Evolutionary conservation across 2,797 vertebrate genomes (phyloP).

Genomic region (Hippoglossus hippoglossus): DNA sequence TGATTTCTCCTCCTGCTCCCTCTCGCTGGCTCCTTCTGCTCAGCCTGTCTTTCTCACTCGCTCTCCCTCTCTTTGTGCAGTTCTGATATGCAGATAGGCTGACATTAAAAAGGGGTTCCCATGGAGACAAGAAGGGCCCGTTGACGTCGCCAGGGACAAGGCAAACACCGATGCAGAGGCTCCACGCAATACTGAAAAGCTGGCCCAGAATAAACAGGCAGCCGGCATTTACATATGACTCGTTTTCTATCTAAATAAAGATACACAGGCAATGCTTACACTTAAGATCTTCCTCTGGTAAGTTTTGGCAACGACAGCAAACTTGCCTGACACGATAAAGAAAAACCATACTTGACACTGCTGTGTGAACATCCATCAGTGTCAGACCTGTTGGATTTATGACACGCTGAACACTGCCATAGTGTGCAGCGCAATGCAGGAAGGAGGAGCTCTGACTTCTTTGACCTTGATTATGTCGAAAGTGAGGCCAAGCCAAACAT

Average conservation of each 20-base stretch:
- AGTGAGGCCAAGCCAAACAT: conserved; percentile 49
- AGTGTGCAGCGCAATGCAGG: conserved; percentile 10
- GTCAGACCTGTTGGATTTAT: conserved; percentile 49
- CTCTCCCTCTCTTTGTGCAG: conserved; percentile 73
- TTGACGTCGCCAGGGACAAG: conserved; percentile 79
- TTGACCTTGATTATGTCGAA: conserved; percentile 49
- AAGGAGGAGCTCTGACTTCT: conserved; percentile 37
- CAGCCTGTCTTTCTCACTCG: conserved; percentile 58
- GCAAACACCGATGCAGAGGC: conserved; percentile 72
- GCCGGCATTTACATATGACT: conserved; percentile 75
- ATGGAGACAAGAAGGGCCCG: conserved; percentile 83
- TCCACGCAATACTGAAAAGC: conserved; percentile 68
- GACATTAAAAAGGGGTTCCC: conserved; percentile 88
- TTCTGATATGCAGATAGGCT: conserved; percentile 87
- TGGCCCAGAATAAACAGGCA: conserved; percentile 73
- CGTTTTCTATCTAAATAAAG: conserved; percentile 68
- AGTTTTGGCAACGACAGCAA: conserved; percentile 55
- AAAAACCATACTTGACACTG: conserved; percentile 11
- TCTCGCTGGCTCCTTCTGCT: conserved; percentile 64
- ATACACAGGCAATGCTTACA: conserved; percentile 38
- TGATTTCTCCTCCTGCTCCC: conserved; percentile 69
- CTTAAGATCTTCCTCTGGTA: conserved; percentile 45
- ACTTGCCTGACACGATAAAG: conserved; percentile 36
- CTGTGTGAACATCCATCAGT: conserved; percentile 43
- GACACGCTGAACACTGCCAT: conserved; percentile 25